Evolutionary conservation across 2,797 vertebrate genomes (phyloP), one percentile per base, ranked within the genome.

Genomic region (Sebastolobus alascanus): DNA sequence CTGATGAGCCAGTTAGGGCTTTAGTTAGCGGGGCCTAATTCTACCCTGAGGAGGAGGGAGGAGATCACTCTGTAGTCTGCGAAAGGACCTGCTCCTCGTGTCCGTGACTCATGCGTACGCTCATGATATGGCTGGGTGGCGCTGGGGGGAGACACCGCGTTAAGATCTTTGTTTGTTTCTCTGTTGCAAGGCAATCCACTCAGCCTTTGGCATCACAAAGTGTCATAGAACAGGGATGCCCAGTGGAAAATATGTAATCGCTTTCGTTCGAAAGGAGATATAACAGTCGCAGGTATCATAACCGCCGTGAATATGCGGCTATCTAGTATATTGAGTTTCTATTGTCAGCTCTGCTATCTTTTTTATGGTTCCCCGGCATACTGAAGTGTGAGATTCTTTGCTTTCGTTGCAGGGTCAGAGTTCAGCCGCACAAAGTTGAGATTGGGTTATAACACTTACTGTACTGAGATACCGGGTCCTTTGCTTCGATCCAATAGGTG

Each of bases 91-190:
- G 75, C 87, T 84, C 77, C 75, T 71, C 71, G 50, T 74, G 84
- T 76, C 68, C 35, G 27, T 93, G 93, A 93, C 87, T 94, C 92
- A 94, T 54, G 59, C 27, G 1, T 38, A 31, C 5, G 73, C 74
- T 81, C 67, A 18, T 83, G 86, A 91, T 92, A 82, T 40, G 73
- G 59, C 68, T 84, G 89, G 82, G 82, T 20, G 83, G 77, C 16
- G 78, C 65, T 68, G 46, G 4, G 6, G 76, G 80, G 82, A 75
- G 77, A 81, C 89, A 84, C 66, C 65, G 52, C 66, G 67, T 88
- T 87, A 63, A 79, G 40, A 64, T 72, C 18, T 73, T 22, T 92
- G 88, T 93, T 92, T 92, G 88, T 94, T 91, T 92, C 56, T 84
- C 80, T 77, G 88, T 91, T 73, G 90, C 91, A 90, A 73, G 87